Evolutionary conservation across 1,140 invertebrate genomes (phyloP).

Genomic region (Lepidurus apus): DNA sequence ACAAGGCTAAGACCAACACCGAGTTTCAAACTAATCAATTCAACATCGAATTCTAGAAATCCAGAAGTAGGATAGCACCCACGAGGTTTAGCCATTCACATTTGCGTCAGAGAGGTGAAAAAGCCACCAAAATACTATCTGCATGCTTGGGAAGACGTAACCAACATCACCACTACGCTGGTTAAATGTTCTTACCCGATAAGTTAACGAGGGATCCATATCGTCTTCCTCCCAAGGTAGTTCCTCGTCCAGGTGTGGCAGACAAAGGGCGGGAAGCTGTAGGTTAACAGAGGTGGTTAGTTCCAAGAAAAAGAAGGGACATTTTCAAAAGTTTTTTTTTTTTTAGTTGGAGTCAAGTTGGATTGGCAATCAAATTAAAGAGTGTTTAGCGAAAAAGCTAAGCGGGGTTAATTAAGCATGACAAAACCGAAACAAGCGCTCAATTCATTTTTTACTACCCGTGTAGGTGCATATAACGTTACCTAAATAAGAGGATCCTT

Average conservation of each 20-base stretch:
- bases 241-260: slow-evolving; percentile 23
- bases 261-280: slow-evolving; percentile 12
- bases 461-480: slow-evolving; percentile 1
- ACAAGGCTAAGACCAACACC: slow-evolving; percentile 9
- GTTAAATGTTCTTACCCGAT: slow-evolving; percentile 66
- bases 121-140: neutral
- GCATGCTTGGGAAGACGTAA: neutral
- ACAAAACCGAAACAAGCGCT: neutral
- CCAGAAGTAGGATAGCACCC: neutral
- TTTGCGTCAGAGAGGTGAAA: neutral
- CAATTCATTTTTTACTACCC: neutral
- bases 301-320: slow-evolving; percentile 3
- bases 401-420: neutral
- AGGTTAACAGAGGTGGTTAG: slow-evolving; percentile 19
- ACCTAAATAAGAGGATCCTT: neutral
- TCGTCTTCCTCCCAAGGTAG: slow-evolving; percentile 29
- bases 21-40: neutral
- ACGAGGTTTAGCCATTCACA: neutral
- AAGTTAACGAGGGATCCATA: slow-evolving; percentile 89
- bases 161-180: no score
- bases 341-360: no score
- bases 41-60: neutral
- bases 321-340: neutral
- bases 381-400: neutral
- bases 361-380: no score